Conservation (phyloP, 2,113 vertebrate species). For the Petrocephalus microphthalmus region DNA sequence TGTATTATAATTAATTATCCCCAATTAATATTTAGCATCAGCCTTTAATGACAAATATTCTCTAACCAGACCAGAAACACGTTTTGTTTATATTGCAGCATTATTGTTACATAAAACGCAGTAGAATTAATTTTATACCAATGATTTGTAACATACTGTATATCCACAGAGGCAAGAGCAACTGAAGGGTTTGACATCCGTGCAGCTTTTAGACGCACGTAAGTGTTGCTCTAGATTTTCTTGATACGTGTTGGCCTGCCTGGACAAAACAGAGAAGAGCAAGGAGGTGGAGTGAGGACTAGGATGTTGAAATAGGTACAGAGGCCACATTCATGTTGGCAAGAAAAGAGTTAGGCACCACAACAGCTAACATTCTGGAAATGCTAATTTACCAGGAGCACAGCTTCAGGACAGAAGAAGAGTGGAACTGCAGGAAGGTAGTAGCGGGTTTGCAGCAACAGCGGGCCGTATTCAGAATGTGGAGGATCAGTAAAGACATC, state of each 20-base stretch:
- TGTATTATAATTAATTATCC: background rate
- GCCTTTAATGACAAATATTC: background rate
- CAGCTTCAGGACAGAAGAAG: constrained; percentile 49
- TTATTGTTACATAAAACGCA: background rate
- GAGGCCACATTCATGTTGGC: background rate
- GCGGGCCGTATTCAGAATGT: constrained; percentile 44
- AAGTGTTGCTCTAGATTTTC: constrained; percentile 51
- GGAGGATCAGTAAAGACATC: constrained; percentile 24
- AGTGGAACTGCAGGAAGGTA: constrained; percentile 57
- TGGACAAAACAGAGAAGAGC: background rate
- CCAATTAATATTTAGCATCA: background rate
- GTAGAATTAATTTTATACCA: background rate
- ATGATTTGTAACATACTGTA: constrained; percentile 7
- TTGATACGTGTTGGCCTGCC: background rate
- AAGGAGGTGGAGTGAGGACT: background rate
- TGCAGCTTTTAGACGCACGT: constrained; percentile 86
- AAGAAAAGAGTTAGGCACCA: background rate
- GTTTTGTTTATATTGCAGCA: background rate
- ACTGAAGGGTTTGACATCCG: constrained; percentile 80
- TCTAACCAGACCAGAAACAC: background rate
- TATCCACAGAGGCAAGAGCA: constrained; percentile 64
- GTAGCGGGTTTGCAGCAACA: constrained; percentile 51
- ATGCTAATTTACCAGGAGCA: constrained; percentile 56
- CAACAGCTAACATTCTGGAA: constrained; percentile 44
- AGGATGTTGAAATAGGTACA: background rate